Evolutionary conservation across 2,797 vertebrate species (phyloP).

Genomic region (Acridotheres tristis): DNA sequence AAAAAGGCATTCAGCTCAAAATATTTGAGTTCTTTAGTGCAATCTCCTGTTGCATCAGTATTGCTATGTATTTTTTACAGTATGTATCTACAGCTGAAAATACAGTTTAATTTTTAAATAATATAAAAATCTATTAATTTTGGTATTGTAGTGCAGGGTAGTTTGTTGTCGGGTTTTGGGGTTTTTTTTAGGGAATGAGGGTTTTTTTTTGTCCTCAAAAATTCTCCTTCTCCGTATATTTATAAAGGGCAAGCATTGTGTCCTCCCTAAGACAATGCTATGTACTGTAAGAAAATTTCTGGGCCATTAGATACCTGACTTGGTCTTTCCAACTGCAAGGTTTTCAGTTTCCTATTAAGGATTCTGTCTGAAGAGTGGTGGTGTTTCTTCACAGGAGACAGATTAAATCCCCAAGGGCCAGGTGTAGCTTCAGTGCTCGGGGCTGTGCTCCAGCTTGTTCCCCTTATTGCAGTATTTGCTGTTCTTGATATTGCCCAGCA

Average conservation of each 20-base stretch:
- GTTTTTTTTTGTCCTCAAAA: neutral
- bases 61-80: neutral
- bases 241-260: neutral
- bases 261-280: neutral
- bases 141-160: rapidly evolving
- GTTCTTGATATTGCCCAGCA: neutral
- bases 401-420: neutral
- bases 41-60: neutral
- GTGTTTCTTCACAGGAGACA: neutral
- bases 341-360: neutral
- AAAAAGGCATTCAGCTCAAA: neutral
- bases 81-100: neutral
- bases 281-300: neutral
- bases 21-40: neutral
- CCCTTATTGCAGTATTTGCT: neutral
- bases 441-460: neutral
- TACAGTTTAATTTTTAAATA: neutral
- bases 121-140: neutral
- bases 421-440: neutral
- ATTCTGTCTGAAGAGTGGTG: neutral
- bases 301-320: neutral
- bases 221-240: neutral
- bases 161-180: neutral
- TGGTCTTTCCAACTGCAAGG: neutral
- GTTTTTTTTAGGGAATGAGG: rapidly evolving